These are phyloP conservation scores for Sisor rabdophorus DNA, from an alignment of 2,113 vertebrate genomes.

Conservation along the genomic window DNA sequence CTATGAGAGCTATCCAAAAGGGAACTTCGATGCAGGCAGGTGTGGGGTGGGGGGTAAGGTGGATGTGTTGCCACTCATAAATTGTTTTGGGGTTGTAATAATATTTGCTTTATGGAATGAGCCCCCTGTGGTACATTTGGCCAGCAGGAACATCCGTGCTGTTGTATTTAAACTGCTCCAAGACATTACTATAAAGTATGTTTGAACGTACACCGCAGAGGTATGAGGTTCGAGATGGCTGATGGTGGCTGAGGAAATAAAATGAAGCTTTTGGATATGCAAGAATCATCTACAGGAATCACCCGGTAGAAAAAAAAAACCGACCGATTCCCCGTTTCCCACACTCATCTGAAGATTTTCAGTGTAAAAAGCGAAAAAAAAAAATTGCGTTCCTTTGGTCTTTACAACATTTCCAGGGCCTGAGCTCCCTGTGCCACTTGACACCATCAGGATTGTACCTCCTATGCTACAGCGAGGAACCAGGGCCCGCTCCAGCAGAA, in stretches of 20 bases:
- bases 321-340: background rate
- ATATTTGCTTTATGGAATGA: conserved; percentile 93
- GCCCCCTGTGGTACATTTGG: conserved; percentile 83
- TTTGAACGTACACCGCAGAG: background rate
- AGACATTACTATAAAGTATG: conserved; percentile 17
- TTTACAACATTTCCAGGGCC: background rate
- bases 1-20: conserved; percentile 51
- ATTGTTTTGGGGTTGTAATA: conserved; percentile 86
- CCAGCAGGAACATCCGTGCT: conserved; percentile 79
- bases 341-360: background rate
- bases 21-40: conserved; percentile 33
- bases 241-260: background rate
- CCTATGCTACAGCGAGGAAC: background rate
- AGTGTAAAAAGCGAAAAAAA: too few species aligned
- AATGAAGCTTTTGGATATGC: background rate
- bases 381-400: background rate
- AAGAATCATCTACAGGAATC: background rate
- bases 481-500: conserved; percentile 6
- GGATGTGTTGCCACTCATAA: conserved; percentile 68
- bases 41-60: conserved; percentile 36
- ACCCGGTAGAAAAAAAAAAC: background rate
- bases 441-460: background rate
- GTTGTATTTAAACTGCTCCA: conserved; percentile 59
- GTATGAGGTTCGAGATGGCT: background rate
- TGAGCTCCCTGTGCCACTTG: conserved; percentile 17